Conservation (phyloP, 2,888 invertebrate genomes). For the Calameuta pallipes region DNA sequence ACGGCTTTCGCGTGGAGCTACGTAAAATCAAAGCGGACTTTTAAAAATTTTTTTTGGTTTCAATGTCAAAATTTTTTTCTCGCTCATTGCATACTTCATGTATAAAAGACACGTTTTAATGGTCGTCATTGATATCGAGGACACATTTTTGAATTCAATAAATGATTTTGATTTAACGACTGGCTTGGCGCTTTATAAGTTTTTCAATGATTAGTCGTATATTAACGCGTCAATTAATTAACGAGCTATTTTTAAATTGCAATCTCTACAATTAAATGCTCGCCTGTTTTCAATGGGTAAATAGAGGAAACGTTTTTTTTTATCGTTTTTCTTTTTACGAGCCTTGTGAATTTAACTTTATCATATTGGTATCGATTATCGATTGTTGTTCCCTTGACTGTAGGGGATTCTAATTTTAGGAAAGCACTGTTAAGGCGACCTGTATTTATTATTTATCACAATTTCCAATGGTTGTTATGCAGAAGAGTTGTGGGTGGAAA, state of each 20-base stretch:
- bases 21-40: neutral
- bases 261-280: neutral
- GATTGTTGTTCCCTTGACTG: neutral
- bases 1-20: slow-evolving; percentile 3
- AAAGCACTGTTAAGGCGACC: neutral
- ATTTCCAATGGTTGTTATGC: neutral
- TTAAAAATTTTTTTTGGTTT: neutral
- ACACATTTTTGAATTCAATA: neutral
- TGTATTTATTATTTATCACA: neutral
- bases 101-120: neutral
- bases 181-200: neutral
- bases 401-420: neutral
- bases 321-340: neutral
- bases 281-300: neutral
- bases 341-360: neutral
- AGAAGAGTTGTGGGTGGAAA: neutral
- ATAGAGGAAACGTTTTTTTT: neutral
- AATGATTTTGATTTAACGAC: too few species aligned
- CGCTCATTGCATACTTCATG: too few species aligned
- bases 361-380: neutral
- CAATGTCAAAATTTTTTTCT: neutral
- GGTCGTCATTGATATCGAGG: neutral
- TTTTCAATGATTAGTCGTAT: neutral
- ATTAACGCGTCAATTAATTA: neutral
- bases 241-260: neutral